Percentiles rank a stretch among this genome's conserved stretches.
These are phyloP conservation scores for Uropetala carovei DNA, from an alignment of 2,888 invertebrate genomes.

Conservation along the genomic window DNA sequence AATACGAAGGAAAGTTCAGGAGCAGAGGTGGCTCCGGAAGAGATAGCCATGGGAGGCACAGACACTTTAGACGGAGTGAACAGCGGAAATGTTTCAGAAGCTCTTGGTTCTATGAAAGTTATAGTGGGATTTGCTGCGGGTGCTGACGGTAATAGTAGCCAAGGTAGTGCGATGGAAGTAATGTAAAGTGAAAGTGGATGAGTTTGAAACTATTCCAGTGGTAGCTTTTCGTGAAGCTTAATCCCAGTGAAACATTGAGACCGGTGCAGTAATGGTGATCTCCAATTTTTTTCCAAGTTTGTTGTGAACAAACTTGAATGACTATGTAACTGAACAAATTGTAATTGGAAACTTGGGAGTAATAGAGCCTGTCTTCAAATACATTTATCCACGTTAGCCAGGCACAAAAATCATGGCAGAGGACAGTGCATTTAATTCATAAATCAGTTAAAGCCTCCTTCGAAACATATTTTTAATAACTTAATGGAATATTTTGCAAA, in stretches of 20 bases:
- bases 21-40: constrained; percentile 31
- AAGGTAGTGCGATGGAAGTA: constrained; percentile 62
- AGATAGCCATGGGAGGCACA: constrained; percentile 38
- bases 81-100: constrained; percentile 3
- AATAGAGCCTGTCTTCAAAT: constrained; percentile 14
- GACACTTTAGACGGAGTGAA: constrained; percentile 49
- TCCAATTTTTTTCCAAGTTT: constrained; percentile 32
- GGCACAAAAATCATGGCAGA: constrained; percentile 25
- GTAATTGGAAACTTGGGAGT: constrained; percentile 1
- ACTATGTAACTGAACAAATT: neutral
- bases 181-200: constrained; percentile 38
- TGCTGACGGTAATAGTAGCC: constrained; percentile 60
- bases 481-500: constrained; percentile 23
- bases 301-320: neutral
- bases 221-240: constrained; percentile 37
- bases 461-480: constrained; percentile 9
- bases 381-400: neutral
- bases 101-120: constrained; percentile 56
- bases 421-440: constrained; percentile 40
- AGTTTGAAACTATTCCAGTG: neutral
- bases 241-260: constrained; percentile 20
- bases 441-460: neutral
- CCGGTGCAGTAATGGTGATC: constrained; percentile 25
- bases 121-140: constrained; percentile 55
- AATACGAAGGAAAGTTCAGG: constrained; percentile 43